Conservation (phyloP, 2,113 vertebrate genomes). For the Lophochroa leadbeateri region DNA sequence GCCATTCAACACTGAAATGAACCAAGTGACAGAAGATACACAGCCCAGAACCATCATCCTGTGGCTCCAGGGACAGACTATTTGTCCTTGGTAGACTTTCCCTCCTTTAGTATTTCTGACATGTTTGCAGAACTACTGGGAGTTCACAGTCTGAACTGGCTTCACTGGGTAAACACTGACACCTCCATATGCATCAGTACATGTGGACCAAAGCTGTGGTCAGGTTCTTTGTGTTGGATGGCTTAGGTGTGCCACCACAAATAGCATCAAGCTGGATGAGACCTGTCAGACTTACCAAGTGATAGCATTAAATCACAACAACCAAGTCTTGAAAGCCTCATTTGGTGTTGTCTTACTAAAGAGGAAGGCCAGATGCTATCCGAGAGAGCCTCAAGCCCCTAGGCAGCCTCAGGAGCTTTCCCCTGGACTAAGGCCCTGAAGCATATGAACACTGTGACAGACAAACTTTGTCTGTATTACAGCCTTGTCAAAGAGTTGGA, state of each 20-base stretch:
- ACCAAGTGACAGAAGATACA: background rate
- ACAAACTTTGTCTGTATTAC: background rate
- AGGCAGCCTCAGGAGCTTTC: background rate
- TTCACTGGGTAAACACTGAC: background rate
- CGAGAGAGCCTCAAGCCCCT: background rate
- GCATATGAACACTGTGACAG: accelerated
- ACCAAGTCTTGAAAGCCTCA: background rate
- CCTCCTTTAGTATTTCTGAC: background rate
- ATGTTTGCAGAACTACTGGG: background rate
- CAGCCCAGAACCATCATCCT: background rate
- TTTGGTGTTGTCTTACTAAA: background rate
- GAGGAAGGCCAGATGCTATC: background rate
- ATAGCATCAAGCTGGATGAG: background rate
- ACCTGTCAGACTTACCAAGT: background rate
- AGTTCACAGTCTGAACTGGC: background rate
- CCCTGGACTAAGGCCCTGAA: background rate
- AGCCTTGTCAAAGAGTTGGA: background rate
- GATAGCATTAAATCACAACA: accelerated
- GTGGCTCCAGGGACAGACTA: background rate
- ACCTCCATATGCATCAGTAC: accelerated
- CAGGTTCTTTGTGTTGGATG: background rate
- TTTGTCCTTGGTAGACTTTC: background rate
- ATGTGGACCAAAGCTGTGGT: background rate
- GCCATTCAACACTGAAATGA: background rate
- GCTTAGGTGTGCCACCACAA: no score